Evolutionary conservation across 1,140 invertebrate genomes (phyloP).

Genomic region (Aphaenogaster ashmeadi): DNA sequence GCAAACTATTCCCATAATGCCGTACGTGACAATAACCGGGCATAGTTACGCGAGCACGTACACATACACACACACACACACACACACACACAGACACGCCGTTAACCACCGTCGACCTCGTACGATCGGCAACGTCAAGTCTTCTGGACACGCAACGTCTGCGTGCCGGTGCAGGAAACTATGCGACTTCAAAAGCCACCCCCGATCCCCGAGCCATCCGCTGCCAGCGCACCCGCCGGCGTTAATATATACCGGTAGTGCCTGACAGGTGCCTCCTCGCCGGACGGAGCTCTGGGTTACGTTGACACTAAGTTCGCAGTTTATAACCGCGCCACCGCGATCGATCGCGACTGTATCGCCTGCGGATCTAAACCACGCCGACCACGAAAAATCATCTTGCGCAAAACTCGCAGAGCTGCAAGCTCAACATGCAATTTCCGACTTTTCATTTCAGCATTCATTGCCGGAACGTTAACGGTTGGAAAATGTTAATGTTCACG

Average conservation of each 20-base stretch:
- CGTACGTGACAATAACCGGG: slow-evolving; percentile 71
- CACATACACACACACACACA: background rate
- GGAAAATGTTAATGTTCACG: slow-evolving; percentile 28
- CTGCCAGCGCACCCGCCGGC: slow-evolving; percentile 44
- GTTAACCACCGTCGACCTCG: slow-evolving; percentile 38
- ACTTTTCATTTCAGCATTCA: slow-evolving; percentile 26
- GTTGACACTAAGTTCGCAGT: slow-evolving; percentile 79
- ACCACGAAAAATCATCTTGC: slow-evolving; percentile 48
- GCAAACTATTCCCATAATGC: slow-evolving; percentile 78
- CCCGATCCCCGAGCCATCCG: slow-evolving; percentile 48
- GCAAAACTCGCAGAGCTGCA: background rate
- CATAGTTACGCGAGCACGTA: slow-evolving; percentile 53
- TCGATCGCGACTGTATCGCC: slow-evolving; percentile 78
- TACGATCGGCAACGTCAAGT: slow-evolving; percentile 50
- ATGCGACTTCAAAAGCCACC: slow-evolving; percentile 81
- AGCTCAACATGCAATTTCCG: slow-evolving; percentile 42
- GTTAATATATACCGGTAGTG: slow-evolving; percentile 71
- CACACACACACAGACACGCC: background rate
- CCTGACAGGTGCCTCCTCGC: slow-evolving; percentile 59
- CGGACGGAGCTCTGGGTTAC: slow-evolving; percentile 71
- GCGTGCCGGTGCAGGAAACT: slow-evolving; percentile 81
- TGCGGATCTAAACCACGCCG: slow-evolving; percentile 63
- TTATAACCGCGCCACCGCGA: slow-evolving; percentile 74
- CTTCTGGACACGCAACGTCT: slow-evolving; percentile 81
- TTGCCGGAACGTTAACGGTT: background rate